Conservation (phyloP, 2,113 vertebrate genomes). For the Toxostoma redivivum region DNA sequence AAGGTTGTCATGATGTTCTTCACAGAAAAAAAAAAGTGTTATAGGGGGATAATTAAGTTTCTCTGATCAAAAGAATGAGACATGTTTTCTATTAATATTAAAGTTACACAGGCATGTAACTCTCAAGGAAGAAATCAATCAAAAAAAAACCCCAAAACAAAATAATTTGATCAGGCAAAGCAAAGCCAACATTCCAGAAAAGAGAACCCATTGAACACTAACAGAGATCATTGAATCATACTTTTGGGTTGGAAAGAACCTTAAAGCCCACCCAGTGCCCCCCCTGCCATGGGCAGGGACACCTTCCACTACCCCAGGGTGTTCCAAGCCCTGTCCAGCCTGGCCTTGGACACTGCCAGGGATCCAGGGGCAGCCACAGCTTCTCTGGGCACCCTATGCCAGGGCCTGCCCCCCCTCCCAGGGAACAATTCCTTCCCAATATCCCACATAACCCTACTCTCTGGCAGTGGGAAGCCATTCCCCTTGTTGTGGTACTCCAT, state of each 20-base stretch:
- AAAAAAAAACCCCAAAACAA: background rate
- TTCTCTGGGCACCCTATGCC: background rate
- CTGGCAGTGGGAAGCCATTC: background rate
- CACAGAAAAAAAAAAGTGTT: background rate
- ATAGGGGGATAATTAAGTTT: background rate
- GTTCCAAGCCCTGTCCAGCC: background rate
- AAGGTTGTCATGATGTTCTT: background rate
- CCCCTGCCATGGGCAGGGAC: background rate
- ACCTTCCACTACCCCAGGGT: background rate
- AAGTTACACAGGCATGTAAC: background rate
- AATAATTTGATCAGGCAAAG: background rate
- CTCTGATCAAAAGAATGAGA: background rate
- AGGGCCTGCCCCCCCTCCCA: background rate
- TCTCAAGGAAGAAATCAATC: background rate
- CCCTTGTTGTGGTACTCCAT: accelerated
- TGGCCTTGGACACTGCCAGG: background rate
- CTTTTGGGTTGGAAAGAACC: background rate
- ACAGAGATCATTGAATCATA: background rate
- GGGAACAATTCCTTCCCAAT: background rate
- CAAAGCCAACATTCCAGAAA: background rate
- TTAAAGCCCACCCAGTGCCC: accelerated
- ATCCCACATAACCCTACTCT: accelerated
- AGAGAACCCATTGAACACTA: accelerated
- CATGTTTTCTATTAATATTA: background rate
- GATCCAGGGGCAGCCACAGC: background rate